Base-by-base conservation (phyloP, 2,888 invertebrate genomes). In the Chrysotoxum bicinctum region DNA sequence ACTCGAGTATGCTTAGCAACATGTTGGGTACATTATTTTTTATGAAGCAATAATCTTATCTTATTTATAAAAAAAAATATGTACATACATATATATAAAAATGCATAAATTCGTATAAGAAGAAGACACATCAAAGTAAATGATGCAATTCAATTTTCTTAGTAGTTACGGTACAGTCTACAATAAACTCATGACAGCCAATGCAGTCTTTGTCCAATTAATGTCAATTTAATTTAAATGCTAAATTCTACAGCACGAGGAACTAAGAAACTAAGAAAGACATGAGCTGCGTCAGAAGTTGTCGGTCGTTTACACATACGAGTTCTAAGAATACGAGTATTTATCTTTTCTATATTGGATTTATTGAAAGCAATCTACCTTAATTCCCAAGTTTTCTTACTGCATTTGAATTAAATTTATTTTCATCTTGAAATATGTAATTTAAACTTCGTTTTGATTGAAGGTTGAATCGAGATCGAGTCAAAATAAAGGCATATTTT, bases 161-260 rank as follows among this genome's bases (percentile, higher is more conserved):
- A 43, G 50, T 66, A 45, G 40, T 48, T 64, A 58, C 19, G 12
- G 40, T 14, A 5, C 10, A 77, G 43, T 45, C 10, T n/a, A 35
- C 23, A 68, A 43, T 64, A 30, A 48, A 78, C 37, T 56, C 35
- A 62, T 35, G 7, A 35, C 64, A 58, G 40, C 40, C 48, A 26
- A 54, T 37, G 62, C 35, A 50, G 40, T 54, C 14, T 73, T 26
- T 50, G 52, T 74, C 74, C 83, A 83, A 73, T 83, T 83, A 73
- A 78, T 64, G 62, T 56, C 83, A 83, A 83, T 83, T 83, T 56
- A 77, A 75, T 77, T 78, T 73, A 64, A 83, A 82, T 68, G 68
- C 45, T 72, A 26, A 70, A 76, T 50, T 75, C 64, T 40, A n/a
- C 19, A 48, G 16, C 1, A 12, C 16, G 16, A 4, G 40, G 21